phyloP scores from a whole-genome alignment of 2,113 vertebrate genomes.

The Recurvirostra avosetta region DNA sequence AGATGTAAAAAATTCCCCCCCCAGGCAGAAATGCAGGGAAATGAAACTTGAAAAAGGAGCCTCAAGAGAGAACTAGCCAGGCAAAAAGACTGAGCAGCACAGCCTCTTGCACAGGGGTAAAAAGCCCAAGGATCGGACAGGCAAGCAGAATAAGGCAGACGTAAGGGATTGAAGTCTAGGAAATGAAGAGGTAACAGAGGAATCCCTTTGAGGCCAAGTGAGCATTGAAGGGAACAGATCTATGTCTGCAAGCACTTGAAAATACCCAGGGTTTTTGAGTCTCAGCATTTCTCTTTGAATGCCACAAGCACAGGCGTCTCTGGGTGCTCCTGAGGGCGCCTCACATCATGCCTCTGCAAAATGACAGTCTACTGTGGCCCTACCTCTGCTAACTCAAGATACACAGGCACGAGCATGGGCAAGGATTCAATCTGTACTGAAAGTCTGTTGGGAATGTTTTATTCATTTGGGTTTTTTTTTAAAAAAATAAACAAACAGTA shows the following conservation, averaged over 20 bases:
- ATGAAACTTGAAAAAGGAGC: not conserved
- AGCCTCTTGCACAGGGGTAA: not conserved
- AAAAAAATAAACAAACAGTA: not conserved
- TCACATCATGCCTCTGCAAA: not conserved
- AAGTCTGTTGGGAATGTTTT: not conserved
- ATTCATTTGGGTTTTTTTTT: not conserved
- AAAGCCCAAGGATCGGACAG: not conserved
- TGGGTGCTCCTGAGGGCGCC: not conserved
- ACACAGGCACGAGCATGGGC: rapidly evolving
- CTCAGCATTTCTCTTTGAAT: not conserved
- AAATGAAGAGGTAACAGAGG: not conserved
- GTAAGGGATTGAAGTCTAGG: not conserved
- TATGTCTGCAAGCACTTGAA: not conserved
- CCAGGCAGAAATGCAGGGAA: not conserved
- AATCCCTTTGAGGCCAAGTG: not conserved
- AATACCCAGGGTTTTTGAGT: not conserved
- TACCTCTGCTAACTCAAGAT: not conserved
- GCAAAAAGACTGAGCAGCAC: not conserved
- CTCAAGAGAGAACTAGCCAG: not conserved
- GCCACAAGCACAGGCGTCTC: not conserved
- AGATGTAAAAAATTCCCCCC: not conserved
- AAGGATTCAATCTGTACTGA: not conserved
- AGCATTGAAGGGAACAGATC: not conserved
- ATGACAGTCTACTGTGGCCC: not conserved
- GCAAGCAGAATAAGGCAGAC: not conserved